Evolutionary conservation across 2,888 invertebrate species (phyloP).

Genomic region (Tipula vernalis): DNA sequence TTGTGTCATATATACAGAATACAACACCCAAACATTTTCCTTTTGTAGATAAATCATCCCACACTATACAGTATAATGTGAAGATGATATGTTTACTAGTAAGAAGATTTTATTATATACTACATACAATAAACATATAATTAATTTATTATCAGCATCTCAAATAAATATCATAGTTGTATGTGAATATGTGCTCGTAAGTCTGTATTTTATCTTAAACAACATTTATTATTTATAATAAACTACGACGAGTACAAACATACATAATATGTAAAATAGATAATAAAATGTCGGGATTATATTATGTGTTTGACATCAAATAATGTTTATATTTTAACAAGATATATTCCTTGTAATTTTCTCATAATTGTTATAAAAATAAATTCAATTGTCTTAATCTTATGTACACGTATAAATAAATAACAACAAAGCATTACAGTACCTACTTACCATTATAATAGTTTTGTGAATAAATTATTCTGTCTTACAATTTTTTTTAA

Average conservation of each 20-base stretch:
- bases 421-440: not conserved
- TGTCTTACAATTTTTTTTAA: not conserved
- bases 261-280: not conserved
- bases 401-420: not conserved
- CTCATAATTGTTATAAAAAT: conserved; percentile 4
- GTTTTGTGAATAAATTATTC: not conserved
- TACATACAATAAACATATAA: not conserved
- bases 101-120: not conserved
- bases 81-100: not conserved
- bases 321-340: not conserved
- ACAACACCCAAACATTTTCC: not conserved
- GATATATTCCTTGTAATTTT: not conserved
- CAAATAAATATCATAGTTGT: not conserved
- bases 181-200: not conserved
- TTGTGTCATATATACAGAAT: not conserved
- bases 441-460: not conserved
- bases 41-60: not conserved
- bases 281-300: conserved; percentile 4
- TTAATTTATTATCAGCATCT: not conserved
- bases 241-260: not conserved
- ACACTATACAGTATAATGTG: not conserved
- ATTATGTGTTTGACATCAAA: not conserved
- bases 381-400: not conserved
- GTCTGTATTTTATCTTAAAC: not conserved
- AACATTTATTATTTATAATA: not conserved